Percentiles rank a stretch among this genome's conserved stretches.
phyloP scores from a whole-genome alignment of 2,888 invertebrate species.

The Rhamphomyia laevipes region DNA sequence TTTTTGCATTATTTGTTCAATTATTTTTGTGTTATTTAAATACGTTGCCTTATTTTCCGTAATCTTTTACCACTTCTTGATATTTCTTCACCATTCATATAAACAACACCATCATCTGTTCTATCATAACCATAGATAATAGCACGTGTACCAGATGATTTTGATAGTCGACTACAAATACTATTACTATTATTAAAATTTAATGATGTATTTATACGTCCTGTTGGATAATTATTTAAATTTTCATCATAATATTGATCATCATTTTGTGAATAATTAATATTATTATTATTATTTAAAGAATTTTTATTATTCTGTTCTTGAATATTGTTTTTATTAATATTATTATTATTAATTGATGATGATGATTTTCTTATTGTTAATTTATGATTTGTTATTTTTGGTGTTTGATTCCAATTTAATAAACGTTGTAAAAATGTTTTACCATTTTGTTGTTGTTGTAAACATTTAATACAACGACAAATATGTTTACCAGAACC shows the following conservation, averaged over 20 bases:
- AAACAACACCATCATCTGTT: conserved; percentile 1
- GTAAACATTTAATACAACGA: conserved; percentile 6
- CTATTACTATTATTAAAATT: not conserved
- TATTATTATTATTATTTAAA: not conserved
- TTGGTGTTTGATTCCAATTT: not conserved
- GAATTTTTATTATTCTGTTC: not conserved
- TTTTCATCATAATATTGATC: not conserved
- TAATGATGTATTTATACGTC: not conserved
- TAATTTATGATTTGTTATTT: conserved; percentile 13
- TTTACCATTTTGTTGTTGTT: conserved; percentile 3
- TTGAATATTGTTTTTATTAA: not conserved
- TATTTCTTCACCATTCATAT: conserved; percentile 2
- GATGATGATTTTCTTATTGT: conserved; percentile 14
- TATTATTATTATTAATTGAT: conserved; percentile 3
- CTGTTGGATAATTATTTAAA: not conserved
- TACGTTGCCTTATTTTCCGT: not conserved
- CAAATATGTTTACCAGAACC: not conserved
- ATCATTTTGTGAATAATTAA: not conserved
- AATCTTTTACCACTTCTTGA: not conserved
- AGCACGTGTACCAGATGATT: not conserved
- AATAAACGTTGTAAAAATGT: not conserved
- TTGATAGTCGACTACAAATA: no score
- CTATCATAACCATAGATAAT: conserved; percentile 1
- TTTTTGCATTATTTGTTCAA: not conserved
- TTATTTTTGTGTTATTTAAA: no score